phyloP scores from a whole-genome alignment of 2,113 vertebrate species.

The Archocentrus centrarchus region DNA sequence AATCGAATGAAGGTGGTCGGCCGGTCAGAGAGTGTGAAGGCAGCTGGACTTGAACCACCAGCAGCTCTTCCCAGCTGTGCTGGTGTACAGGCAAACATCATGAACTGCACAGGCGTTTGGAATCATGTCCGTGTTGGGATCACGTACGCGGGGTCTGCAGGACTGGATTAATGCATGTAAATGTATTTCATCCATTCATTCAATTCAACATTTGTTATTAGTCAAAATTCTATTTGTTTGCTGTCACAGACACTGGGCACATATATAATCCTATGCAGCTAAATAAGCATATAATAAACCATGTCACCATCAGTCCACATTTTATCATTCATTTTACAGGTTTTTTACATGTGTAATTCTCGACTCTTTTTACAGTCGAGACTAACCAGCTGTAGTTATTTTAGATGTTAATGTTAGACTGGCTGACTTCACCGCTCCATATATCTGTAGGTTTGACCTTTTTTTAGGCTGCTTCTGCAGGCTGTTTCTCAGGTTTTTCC shows the following conservation, averaged over 20 bases:
- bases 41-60: too few relatives aligned
- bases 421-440: neutral
- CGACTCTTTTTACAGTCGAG: neutral
- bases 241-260: neutral
- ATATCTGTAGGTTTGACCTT: neutral
- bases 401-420: neutral
- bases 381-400: neutral
- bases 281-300: neutral
- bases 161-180: neutral
- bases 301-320: neutral
- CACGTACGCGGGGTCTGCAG: neutral
- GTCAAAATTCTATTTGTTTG: neutral
- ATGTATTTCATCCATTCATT: neutral
- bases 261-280: neutral
- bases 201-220: neutral
- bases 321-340: neutral
- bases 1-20: neutral
- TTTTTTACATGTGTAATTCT: neutral
- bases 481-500: neutral
- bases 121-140: neutral
- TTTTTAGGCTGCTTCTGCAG: neutral
- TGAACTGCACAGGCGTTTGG: neutral
- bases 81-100: too few relatives aligned
- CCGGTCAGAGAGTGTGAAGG: fast-evolving
- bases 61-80: too few relatives aligned